These are phyloP conservation scores for Ectropis grisescens DNA, from an alignment of 1,140 invertebrate genomes.

Conservation along the genomic window DNA sequence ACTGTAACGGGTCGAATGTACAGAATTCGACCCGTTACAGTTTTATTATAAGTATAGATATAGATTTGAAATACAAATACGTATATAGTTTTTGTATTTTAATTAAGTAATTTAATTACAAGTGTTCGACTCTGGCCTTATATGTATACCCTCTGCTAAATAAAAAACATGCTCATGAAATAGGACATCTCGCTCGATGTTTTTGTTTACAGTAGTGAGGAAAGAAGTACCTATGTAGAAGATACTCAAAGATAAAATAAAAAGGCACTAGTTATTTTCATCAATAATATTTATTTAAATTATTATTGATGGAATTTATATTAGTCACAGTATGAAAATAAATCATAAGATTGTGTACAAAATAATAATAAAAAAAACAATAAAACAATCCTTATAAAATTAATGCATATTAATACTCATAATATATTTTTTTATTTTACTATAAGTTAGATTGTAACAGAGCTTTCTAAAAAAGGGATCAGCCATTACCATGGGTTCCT, in stretches of 20 bases:
- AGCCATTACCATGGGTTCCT: slow-evolving; percentile 22
- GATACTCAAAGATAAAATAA: not conserved
- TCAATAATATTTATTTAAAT: not conserved
- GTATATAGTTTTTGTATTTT: no score
- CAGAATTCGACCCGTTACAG: no score
- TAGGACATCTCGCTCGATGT: not conserved
- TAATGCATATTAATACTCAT: slow-evolving; percentile 19
- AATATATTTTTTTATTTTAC: slow-evolving; percentile 63
- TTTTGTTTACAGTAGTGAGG: not conserved
- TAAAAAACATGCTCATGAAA: not conserved
- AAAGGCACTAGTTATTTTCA: not conserved
- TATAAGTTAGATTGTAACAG: slow-evolving; percentile 50
- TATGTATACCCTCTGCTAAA: no score
- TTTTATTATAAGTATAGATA: no score
- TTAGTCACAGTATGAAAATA: not conserved
- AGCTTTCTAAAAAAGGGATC: slow-evolving; percentile 53
- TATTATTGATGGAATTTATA: no score
- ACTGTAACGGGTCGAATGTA: no score
- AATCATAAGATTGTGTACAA: not conserved
- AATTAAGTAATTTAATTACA: no score
- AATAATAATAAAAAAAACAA: not conserved
- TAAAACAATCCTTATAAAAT: not conserved
- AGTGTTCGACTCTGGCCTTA: no score
- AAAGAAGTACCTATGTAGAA: not conserved
- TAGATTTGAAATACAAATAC: no score